A percentile compares a stretch with the other conserved stretches of the same genome.
Conservation (phyloP, 2,113 vertebrate genomes). For the Neogale vison region DNA sequence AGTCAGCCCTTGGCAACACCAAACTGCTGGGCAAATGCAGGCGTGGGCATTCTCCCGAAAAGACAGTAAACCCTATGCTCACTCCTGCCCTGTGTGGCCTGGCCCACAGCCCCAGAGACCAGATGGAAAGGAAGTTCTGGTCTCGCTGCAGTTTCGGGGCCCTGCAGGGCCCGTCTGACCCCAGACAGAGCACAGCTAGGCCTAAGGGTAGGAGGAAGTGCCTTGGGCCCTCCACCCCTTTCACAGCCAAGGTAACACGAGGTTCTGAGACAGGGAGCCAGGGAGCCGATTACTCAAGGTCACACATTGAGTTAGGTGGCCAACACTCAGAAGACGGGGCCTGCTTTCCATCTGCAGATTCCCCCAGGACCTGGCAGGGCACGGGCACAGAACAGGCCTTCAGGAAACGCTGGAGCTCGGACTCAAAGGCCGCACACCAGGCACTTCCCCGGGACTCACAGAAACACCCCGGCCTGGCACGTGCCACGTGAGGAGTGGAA, state of each 20-base stretch:
- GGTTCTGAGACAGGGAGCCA: neutral
- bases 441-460: neutral
- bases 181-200: neutral
- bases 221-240: neutral
- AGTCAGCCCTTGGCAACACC: neutral
- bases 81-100: neutral
- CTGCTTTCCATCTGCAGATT: neutral
- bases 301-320: neutral
- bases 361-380: neutral
- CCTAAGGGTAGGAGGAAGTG: neutral
- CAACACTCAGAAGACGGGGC: neutral
- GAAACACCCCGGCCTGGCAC: accelerated
- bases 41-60: neutral
- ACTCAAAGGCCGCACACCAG: neutral
- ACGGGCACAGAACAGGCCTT: neutral
- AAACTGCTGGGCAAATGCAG: neutral
- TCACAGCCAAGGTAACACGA: neutral
- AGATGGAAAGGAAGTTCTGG: constrained; percentile 2
- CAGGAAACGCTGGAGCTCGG: neutral
- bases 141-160: neutral
- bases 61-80: neutral
- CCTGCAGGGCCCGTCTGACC: neutral
- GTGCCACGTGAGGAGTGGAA: neutral
- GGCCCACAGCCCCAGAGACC: neutral
- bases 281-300: neutral